phyloP scores from a whole-genome alignment of 1,140 invertebrate species.

The Aethina tumida region DNA sequence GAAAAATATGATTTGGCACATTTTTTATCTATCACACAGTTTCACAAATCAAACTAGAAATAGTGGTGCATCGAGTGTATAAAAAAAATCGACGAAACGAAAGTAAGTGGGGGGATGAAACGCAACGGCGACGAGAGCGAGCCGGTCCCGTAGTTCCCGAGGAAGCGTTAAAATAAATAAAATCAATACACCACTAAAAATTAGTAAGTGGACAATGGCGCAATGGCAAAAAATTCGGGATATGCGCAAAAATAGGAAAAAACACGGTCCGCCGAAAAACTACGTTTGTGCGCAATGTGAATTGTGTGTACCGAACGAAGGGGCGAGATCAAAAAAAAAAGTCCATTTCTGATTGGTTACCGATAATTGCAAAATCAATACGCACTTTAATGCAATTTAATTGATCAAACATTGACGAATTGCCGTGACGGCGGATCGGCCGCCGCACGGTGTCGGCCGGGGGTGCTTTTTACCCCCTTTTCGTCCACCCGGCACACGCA shows the following conservation, averaged over 20 bases:
- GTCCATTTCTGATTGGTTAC: conserved; percentile 36
- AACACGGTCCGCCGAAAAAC: conserved; percentile 27
- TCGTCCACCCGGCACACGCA: too few species aligned
- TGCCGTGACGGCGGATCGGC: conserved; percentile 7
- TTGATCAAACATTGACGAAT: conserved; percentile 29
- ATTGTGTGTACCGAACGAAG: conserved; percentile 1
- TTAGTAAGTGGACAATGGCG: conserved; percentile 37
- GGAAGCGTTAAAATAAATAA: conserved; percentile 29
- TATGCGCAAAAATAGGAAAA: conserved; percentile 37
- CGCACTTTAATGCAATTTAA: conserved; percentile 34
- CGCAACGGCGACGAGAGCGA: conserved; percentile 7
- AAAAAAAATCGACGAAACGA: background rate
- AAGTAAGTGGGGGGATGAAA: conserved; percentile 1
- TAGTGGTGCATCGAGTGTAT: too few species aligned
- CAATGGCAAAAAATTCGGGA: conserved; percentile 36
- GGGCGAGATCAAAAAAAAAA: conserved; percentile 31
- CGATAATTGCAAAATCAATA: conserved; percentile 40
- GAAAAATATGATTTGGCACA: too few species aligned
- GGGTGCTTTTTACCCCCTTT: too few species aligned
- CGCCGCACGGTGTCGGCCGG: too few species aligned
- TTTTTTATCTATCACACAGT: too few species aligned
- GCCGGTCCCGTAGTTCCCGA: conserved; percentile 8
- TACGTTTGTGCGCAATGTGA: conserved; percentile 22
- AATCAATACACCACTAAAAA: conserved; percentile 36
- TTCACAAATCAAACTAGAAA: too few species aligned